Conservation (phyloP, 2,113 vertebrate genomes). For the Piprites chloris region DNA sequence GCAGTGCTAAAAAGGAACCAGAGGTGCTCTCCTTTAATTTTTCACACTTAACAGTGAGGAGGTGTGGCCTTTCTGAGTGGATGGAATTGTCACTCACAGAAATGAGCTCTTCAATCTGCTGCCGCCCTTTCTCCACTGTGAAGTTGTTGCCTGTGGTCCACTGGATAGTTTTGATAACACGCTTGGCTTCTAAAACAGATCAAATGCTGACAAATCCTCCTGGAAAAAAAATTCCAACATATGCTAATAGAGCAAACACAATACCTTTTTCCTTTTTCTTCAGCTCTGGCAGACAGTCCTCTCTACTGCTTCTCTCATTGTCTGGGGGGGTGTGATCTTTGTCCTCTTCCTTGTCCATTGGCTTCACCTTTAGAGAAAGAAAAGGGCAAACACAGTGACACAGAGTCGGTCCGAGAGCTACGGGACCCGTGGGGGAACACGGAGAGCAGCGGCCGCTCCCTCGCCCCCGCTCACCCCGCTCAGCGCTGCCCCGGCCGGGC, state of each 20-base stretch:
- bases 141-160: neutral
- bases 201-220: neutral
- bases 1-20: neutral
- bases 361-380: neutral
- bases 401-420: no score
- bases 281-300: neutral
- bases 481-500: neutral
- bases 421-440: neutral
- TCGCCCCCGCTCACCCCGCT: neutral
- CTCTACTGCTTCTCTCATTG: neutral
- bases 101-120: constrained; percentile 3
- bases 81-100: neutral
- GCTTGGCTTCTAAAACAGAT: neutral
- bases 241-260: neutral
- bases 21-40: neutral
- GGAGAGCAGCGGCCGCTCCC: neutral
- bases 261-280: neutral
- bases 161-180: neutral
- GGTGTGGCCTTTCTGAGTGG: neutral
- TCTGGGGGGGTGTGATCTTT: neutral
- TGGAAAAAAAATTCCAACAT: neutral
- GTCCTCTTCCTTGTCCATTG: neutral
- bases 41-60: neutral
- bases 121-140: neutral
- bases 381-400: neutral